Percentiles rank a stretch among this genome's conserved stretches.
These are phyloP conservation scores for Clarias magur DNA, from an alignment of 2,113 vertebrate genomes.

Conservation along the genomic window DNA sequence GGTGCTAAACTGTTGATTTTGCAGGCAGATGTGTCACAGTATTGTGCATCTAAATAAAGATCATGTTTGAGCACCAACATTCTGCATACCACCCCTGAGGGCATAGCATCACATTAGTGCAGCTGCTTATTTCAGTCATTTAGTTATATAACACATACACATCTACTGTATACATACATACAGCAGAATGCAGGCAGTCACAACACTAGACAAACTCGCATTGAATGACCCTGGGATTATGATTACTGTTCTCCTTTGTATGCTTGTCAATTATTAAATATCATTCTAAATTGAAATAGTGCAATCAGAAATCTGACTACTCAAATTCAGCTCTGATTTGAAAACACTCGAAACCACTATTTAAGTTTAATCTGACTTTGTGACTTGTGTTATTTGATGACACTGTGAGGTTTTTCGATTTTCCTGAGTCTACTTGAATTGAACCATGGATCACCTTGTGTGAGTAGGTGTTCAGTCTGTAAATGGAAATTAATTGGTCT, in stretches of 20 bases:
- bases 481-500: neutral
- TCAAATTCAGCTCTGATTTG: neutral
- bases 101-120: conserved; percentile 36
- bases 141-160: conserved; percentile 9
- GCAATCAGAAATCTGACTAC: neutral
- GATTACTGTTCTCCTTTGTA: neutral
- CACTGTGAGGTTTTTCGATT: too few species aligned
- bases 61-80: conserved; percentile 46
- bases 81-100: conserved; percentile 34
- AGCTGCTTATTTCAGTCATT: conserved; percentile 47
- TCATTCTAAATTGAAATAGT: neutral
- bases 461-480: too few species aligned
- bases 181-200: neutral
- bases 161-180: neutral
- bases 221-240: neutral
- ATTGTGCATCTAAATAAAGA: conserved; percentile 51
- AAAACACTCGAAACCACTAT: neutral
- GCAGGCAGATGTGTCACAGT: conserved; percentile 46
- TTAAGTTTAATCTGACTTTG: neutral
- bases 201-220: neutral
- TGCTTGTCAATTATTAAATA: neutral
- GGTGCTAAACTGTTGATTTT: neutral
- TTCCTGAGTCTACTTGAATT: too few species aligned
- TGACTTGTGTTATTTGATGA: neutral
- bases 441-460: too few species aligned